Base-by-base conservation (phyloP, 2,797 vertebrate genomes). In the Gallinago nigripennis region DNA sequence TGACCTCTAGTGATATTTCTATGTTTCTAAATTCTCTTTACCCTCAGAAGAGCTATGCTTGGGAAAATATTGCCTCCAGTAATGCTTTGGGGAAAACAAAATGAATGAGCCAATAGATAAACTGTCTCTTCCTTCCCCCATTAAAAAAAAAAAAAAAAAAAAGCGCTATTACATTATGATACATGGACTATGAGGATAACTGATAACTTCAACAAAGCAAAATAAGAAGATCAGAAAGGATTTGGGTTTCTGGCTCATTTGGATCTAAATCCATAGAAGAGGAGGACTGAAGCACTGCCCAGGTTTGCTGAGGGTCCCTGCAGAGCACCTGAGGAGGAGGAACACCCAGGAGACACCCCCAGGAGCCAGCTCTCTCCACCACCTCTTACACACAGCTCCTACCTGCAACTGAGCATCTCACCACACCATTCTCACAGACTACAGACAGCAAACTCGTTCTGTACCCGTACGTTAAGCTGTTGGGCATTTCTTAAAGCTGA, bases 401-500 rank as follows among this genome's bases (percentile, higher is more conserved):
- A 20, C 31, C 25, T 81, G 12, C 57, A 84, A 46, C n/a, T 79
- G 61, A 93, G 37, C 35, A n/a, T 19, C 81, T 57, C 25, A 37
- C 46, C 45, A 41, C 28, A n/a, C 16, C 35, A 72, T 56, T 76
- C 51, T 37, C 16, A 21, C 37, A 83, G n/a, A 66, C 6, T 48
- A 41, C 54, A 77, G 64, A 39, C 18, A 53, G 33, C 20, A 83
- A 63, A 63, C 33, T 72, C 69, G 16, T 81, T 58, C 45, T 43
- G 8, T 45, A 66, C 15, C 8, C 41, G 7, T 30, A 4, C 28
- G 43, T 16, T 8, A 37, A 77, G 31, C 28, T 53, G 6, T 4
- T 91, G 48, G n/a, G 10, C 45, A 28, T 88, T 94, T 65, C 53
- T 85, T 71, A 82, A 80, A 86, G 48, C 33, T 86, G 35, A 73